Percentiles rank a stretch among this genome's conserved stretches.
Evolutionary conservation across 1,140 invertebrate genomes (phyloP).

Genomic region (Drosophila novamexicana): DNA sequence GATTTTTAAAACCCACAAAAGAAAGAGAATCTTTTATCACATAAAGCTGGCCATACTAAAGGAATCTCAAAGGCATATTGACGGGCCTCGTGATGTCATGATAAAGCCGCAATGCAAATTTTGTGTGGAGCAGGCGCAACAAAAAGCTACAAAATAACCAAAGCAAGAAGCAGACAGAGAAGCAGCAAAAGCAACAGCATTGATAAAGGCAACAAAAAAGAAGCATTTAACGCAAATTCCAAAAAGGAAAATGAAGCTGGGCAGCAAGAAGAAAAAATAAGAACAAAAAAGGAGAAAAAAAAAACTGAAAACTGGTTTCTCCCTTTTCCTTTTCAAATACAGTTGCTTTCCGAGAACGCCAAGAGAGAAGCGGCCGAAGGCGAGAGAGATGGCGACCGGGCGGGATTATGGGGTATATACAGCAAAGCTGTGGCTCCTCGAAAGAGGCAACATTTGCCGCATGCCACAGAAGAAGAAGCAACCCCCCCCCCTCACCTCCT

Average conservation of each 20-base stretch:
- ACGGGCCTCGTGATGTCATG: conserved; percentile 25
- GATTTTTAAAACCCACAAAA: too few relatives aligned
- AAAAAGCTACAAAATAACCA: conserved; percentile 7
- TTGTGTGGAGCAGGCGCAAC: conserved; percentile 1
- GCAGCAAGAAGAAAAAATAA: conserved; percentile 10
- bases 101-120: conserved; percentile 28
- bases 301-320: conserved; percentile 77
- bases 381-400: too few relatives aligned
- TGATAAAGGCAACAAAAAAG: conserved; percentile 17
- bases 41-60: neutral
- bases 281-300: conserved; percentile 17
- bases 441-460: conserved; percentile 23
- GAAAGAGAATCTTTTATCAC: neutral
- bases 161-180: conserved; percentile 2
- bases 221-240: conserved; percentile 45
- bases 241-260: conserved; percentile 72
- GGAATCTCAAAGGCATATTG: neutral
- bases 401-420: neutral
- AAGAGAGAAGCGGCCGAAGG: neutral
- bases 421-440: conserved; percentile 1
- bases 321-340: conserved; percentile 82
- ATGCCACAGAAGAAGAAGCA: conserved; percentile 7
- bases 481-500: too few relatives aligned
- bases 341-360: conserved; percentile 64
- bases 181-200: conserved; percentile 1